Percentiles rank a stretch among this genome's conserved stretches.
These are phyloP conservation scores for Acridotheres tristis DNA, from an alignment of 2,797 vertebrate species.

Conservation along the genomic window DNA sequence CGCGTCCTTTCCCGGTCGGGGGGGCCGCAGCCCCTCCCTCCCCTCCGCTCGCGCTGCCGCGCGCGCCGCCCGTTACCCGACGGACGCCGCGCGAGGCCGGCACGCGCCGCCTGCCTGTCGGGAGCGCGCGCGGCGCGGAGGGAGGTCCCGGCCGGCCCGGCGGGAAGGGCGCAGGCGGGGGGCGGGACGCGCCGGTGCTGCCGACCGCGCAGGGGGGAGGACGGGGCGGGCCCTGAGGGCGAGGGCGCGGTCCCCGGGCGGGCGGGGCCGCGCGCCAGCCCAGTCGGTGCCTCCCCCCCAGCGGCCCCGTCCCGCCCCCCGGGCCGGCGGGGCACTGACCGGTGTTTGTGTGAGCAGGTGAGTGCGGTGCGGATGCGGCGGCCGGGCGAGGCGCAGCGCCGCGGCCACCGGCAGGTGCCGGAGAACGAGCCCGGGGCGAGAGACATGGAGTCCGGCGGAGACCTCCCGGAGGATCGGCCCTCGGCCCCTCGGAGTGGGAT, in stretches of 20 bases:
- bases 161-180: too few relatives aligned
- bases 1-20: background rate
- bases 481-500: background rate
- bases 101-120: background rate
- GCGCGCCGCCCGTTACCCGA: too few relatives aligned
- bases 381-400: background rate
- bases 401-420: background rate
- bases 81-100: too few relatives aligned
- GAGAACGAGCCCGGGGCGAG: background rate
- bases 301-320: background rate
- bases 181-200: too few relatives aligned
- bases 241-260: background rate
- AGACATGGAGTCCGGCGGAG: slow-evolving; percentile 40
- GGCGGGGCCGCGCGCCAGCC: background rate
- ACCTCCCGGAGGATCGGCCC: background rate
- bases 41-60: background rate
- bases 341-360: background rate
- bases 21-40: background rate
- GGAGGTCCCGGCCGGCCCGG: background rate
- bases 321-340: background rate
- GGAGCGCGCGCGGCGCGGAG: background rate
- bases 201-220: too few relatives aligned
- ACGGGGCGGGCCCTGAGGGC: background rate
- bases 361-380: background rate
- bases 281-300: background rate